Conservation (phyloP, 2,113 vertebrate species). For the Typhlomys cinereus region DNA sequence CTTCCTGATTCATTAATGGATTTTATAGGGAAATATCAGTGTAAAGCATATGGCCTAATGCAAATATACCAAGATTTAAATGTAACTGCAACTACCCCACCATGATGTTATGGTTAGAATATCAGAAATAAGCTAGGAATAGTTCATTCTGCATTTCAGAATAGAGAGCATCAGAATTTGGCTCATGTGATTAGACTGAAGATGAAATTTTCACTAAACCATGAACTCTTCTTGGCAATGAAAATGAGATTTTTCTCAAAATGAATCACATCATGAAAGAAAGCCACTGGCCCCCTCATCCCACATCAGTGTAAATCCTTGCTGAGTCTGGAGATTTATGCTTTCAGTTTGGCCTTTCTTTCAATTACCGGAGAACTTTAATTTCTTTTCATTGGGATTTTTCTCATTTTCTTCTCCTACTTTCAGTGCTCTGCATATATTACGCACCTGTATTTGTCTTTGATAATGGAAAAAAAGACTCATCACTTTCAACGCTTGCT, state of each 20-base stretch:
- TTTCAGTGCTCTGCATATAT: slow-evolving; percentile 65
- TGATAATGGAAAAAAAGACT: slow-evolving; percentile 67
- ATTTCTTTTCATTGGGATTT: slow-evolving; percentile 74
- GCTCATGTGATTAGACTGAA: slow-evolving; percentile 49
- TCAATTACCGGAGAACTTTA: slow-evolving; percentile 69
- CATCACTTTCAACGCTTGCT: slow-evolving; percentile 62
- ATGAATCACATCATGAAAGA: slow-evolving; percentile 81
- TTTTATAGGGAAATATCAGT: neutral
- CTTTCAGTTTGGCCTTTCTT: slow-evolving; percentile 75
- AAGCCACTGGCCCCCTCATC: slow-evolving; percentile 77
- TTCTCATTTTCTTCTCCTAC: slow-evolving; percentile 67
- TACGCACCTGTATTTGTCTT: slow-evolving; percentile 67
- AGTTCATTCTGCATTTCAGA: slow-evolving; percentile 25
- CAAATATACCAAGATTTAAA: neutral
- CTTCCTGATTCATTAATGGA: neutral
- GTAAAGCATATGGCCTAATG: neutral
- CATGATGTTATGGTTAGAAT: slow-evolving; percentile 34
- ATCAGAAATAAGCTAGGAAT: slow-evolving; percentile 48
- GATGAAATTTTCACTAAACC: slow-evolving; percentile 82
- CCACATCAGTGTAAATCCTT: slow-evolving; percentile 78
- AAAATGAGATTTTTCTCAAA: slow-evolving; percentile 82
- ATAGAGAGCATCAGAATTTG: slow-evolving; percentile 46
- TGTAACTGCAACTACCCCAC: neutral
- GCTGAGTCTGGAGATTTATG: slow-evolving; percentile 78
- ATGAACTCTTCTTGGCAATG: slow-evolving; percentile 77